Evolutionary conservation across 2,797 vertebrate genomes (phyloP).

Genomic region (Graptemys geographica): DNA sequence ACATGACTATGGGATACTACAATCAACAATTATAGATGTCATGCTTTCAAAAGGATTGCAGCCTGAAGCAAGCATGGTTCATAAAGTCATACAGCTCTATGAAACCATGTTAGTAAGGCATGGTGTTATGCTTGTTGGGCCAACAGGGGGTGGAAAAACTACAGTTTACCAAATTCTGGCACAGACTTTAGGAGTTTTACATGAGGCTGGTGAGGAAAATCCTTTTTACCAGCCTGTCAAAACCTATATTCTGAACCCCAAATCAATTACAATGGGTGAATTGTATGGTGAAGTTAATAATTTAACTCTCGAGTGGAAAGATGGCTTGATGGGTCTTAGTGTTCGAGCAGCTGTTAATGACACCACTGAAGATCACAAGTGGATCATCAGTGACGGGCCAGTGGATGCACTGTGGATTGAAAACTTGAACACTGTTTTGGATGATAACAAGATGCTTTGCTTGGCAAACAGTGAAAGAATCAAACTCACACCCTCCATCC

Average conservation of each 20-base stretch:
- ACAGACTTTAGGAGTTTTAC: slow-evolving; percentile 84
- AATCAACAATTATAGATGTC: slow-evolving; percentile 85
- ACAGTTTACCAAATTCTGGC: slow-evolving; percentile 87
- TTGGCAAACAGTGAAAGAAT: slow-evolving; percentile 92
- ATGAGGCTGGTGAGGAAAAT: slow-evolving; percentile 73
- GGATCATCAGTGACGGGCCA: slow-evolving; percentile 91
- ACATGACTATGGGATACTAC: slow-evolving; percentile 89
- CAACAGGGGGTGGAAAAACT: slow-evolving; percentile 91
- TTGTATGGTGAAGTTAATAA: slow-evolving; percentile 87
- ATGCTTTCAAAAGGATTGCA: slow-evolving; percentile 84
- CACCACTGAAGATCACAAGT: slow-evolving; percentile 87
- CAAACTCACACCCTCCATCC: slow-evolving; percentile 90
- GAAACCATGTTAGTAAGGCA: slow-evolving; percentile 94
- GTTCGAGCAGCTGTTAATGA: slow-evolving; percentile 87
- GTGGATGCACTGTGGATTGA: slow-evolving; percentile 94
- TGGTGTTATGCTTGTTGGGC: slow-evolving; percentile 93
- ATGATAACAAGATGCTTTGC: slow-evolving; percentile 95
- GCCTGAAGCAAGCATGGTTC: slow-evolving; percentile 83
- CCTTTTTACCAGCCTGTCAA: slow-evolving; percentile 88
- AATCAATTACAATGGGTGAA: slow-evolving; percentile 92
- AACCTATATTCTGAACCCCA: slow-evolving; percentile 90
- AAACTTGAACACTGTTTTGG: slow-evolving; percentile 93
- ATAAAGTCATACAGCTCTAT: slow-evolving; percentile 90
- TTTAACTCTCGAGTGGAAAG: slow-evolving; percentile 90
- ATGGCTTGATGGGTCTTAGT: slow-evolving; percentile 91